Base-by-base conservation (phyloP, 2,797 vertebrate species). In the Rhinella marina region DNA sequence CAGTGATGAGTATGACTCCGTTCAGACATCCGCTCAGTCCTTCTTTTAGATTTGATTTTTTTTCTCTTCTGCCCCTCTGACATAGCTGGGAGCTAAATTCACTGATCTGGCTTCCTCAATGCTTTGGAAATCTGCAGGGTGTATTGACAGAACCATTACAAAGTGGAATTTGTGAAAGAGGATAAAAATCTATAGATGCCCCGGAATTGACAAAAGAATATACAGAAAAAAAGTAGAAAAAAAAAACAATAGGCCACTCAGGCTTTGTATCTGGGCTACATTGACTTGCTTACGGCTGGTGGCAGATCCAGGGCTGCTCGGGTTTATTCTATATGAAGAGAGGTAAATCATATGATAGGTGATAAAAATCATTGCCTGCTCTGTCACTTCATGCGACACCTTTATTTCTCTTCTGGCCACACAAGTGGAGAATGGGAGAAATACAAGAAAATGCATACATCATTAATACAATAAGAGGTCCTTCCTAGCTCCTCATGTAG, bases 351-450 rank as follows among this genome's bases (percentile, higher is more conserved):
- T 52, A 68, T 64, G 41, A 73, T 82, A 64, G 83, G 50, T 29
- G 85, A 90, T 90, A 81, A 89, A 41, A 68, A 86, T 29, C 85
- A 86, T 89, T 92, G 91, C 90, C 92, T 91, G 89, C 21, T 52
- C 75, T 83, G 84, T 86, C 88, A 79, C 75, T 90, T 88, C 87
- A 90, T 62, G 81, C 81, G 84, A 84, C 85, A 86, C 68, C 82
- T 76, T 76, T 88, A 81, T 88, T 72, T 88, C 56, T 76, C 11
- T 17, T 76, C 10, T 90, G 90, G 85, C 90, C 91, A 91, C 92
- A 92, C 90, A 92, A 85, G 91, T 90, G 87, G 88, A 87, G 41
- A 8, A 76, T 50, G 52, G 7, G 52, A 23, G 7, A 76, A 52
- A 76, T 76, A 6, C 11, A 54, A 12, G 23, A 54, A 77, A 54